These are phyloP conservation scores for Tapirus indicus DNA, from an alignment of 2,797 vertebrate genomes.

Conservation along the genomic window DNA sequence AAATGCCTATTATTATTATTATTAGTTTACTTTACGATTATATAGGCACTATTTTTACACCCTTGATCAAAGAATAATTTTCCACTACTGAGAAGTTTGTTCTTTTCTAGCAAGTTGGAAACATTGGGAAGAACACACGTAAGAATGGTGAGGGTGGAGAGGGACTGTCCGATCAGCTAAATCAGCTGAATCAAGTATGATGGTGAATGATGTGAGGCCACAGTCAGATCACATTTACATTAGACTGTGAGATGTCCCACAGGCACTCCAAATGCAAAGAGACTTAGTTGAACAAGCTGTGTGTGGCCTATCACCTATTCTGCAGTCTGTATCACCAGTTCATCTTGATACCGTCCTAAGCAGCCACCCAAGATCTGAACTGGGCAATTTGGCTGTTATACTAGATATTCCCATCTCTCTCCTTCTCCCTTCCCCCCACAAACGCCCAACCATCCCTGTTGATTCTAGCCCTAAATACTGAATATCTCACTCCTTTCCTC, in stretches of 20 bases:
- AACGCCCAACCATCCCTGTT: not conserved
- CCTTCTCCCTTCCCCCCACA: not conserved
- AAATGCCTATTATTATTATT: not conserved
- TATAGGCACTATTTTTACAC: not conserved
- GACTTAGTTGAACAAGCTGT: not conserved
- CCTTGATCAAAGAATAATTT: conserved; percentile 46
- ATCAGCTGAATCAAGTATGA: not conserved
- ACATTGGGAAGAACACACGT: not conserved
- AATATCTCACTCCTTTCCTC: not conserved
- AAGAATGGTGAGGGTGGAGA: not conserved
- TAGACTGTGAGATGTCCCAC: not conserved
- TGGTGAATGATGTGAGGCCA: not conserved
- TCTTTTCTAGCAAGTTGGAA: conserved; percentile 18
- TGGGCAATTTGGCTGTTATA: not conserved
- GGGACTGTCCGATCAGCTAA: not conserved
- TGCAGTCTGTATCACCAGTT: not conserved
- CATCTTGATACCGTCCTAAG: not conserved
- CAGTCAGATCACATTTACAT: not conserved
- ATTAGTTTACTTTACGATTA: not conserved
- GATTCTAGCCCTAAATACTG: not conserved
- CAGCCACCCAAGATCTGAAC: not conserved
- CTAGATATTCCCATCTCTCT: not conserved
- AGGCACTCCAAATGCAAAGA: not conserved
- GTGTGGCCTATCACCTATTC: not conserved
- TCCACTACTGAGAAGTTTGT: not conserved